phyloP scores from a whole-genome alignment of 2,113 vertebrate genomes.

The Gavia stellata region DNA sequence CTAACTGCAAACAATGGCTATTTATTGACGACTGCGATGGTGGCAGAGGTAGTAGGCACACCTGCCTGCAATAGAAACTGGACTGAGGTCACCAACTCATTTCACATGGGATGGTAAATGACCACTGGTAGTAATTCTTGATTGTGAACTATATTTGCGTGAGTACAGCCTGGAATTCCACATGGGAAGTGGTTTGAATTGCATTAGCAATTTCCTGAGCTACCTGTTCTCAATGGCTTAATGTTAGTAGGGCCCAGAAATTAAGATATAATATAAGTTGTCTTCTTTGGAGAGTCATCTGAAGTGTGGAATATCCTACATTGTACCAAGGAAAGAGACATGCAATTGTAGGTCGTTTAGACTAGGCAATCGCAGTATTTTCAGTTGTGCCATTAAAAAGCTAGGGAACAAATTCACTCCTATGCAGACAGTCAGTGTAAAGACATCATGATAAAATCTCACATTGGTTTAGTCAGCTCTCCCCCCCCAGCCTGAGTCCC shows the following conservation, averaged over 20 bases:
- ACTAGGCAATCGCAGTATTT: neutral
- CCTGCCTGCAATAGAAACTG: neutral
- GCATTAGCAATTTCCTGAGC: neutral
- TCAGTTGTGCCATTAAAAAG: neutral
- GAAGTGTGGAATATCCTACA: neutral
- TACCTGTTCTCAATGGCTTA: neutral
- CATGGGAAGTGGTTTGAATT: neutral
- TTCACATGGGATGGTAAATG: neutral
- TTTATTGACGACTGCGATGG: neutral
- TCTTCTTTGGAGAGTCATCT: neutral
- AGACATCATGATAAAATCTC: neutral
- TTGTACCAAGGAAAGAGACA: neutral
- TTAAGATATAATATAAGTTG: neutral
- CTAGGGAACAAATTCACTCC: neutral
- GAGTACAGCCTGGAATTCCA: neutral
- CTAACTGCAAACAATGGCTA: neutral
- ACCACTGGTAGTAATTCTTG: neutral
- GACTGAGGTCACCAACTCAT: neutral
- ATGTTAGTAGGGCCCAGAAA: neutral
- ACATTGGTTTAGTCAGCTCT: neutral
- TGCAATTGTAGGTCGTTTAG: neutral
- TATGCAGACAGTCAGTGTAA: neutral
- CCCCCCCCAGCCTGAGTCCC: fast-evolving
- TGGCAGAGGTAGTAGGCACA: neutral
- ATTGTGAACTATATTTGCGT: neutral